Evolutionary conservation across 2,888 invertebrate species (phyloP), one percentile per base, ranked within the genome.

Genomic region (Mesochorus sp.): DNA sequence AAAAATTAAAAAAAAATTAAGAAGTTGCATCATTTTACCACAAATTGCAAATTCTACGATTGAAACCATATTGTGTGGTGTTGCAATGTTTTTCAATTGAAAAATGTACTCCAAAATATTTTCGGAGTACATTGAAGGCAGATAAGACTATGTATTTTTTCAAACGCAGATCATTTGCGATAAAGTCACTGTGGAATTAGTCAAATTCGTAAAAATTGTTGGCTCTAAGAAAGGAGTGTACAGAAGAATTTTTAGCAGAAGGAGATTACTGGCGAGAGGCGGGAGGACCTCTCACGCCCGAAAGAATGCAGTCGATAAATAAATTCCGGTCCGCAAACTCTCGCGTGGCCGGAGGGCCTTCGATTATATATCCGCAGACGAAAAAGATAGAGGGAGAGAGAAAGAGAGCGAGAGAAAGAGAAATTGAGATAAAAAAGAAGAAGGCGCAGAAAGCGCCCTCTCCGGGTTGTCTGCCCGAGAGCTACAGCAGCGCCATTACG

Each of bases 241-340:
- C 39, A 53, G 28, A 26, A 51, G 61, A 14, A 34, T 3, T 62
- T 62, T 71, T 61, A 12, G 17, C 5, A 57, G 17, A 26, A 39
- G 62, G 37, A 42, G 44, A 51, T 39, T 34, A 42, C 19, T 62
- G 64, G 10, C 39, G 24, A 53, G 53, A 17, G 61, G n/a, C 19
- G 49, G 55, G 66, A 62, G 59, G 73, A 73, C 77, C 59, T 70
- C 72, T 78, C 67, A 70, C 75, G 80, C 64, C 70, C 72, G 75
- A 80, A 81, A 80, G 81, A 80, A 81, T 81, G 80, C 79, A 75
- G 74, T 71, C 78, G 81, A 80, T 80, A 80, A 78, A 80, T 81
- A 81, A 81, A 81, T 78, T 81, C 73, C 67, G 66, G 71, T 73
- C 64, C 39, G 75, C 59, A 70, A 71, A 31, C 51, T 53, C 75